Evolutionary conservation across 2,888 invertebrate genomes (phyloP), one percentile per base, ranked within the genome.

Genomic region (Drosophila vallismaia): DNA sequence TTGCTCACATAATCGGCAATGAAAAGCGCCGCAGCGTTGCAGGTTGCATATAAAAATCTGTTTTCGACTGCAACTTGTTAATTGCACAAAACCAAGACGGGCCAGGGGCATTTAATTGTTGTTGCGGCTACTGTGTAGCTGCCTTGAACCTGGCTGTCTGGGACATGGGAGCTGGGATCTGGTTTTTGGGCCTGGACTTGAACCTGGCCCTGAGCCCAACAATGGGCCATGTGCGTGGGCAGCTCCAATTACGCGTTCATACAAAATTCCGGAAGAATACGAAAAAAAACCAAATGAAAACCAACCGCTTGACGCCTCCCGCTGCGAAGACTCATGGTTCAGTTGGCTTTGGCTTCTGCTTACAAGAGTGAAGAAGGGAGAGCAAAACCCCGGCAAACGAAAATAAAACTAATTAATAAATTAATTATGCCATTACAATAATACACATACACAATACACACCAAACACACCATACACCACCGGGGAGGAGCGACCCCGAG

Each of bases 351-450:
- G 53, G 60, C 50, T 44, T 33, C 14, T 49, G 60, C 50, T 60
- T 60, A 54, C 50, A 70, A 50, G 67, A 67, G 45, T 36, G 68
- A 50, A 48, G 38, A 53, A 48, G 54, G 55, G 53, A 24, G 52
- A 51, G 42, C 49, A 40, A 50, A 55, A 38, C 49, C 51, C 56
- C 49, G 50, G 36, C 59, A 53, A 71, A 76, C 64, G 44, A 58
- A 63, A 71, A 55, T 42, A 73, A 86, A 89, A 79, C 87, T 85
- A 89, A 88, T 88, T 85, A 85, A 85, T 85, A 86, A 88, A 88
- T 88, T 89, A 86, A 87, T 88, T 88, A 88, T 84, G 82, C 82
- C 75, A 86, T 86, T 85, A 87, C 71, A 86, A 79, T 74, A 86
- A 79, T 74, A 66, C 29, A 62, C 55, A 70, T 51, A 58, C 24